Percentiles rank a stretch among this genome's conserved stretches.
phyloP scores from a whole-genome alignment of 2,888 invertebrate genomes.

The Anthoptus insignis region DNA sequence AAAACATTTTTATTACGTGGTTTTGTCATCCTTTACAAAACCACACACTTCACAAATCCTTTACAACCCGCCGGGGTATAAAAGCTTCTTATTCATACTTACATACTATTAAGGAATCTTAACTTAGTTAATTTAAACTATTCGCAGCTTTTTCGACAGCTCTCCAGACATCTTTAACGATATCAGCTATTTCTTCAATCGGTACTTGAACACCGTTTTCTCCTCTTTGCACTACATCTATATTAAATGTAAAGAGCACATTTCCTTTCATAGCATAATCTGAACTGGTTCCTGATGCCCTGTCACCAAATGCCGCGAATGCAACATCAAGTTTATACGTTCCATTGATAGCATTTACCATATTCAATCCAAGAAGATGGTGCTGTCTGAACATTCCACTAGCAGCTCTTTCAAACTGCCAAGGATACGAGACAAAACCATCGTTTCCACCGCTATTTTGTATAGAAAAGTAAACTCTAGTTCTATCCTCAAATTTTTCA shows the following conservation, averaged over 20 bases:
- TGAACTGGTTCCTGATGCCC: constrained; percentile 71
- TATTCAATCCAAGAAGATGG: constrained; percentile 64
- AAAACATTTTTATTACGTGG: no score
- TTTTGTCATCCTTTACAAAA: no score
- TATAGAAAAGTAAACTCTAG: constrained; percentile 90
- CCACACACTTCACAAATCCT: no score
- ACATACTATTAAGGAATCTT: no score
- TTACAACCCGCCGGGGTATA: no score
- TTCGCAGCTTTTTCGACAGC: constrained; percentile 60
- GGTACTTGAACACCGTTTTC: constrained; percentile 63
- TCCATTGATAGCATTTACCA: constrained; percentile 59
- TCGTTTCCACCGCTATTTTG: constrained; percentile 90
- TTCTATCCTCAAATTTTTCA: constrained; percentile 70
- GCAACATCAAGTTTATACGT: constrained; percentile 63
- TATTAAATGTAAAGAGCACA: constrained; percentile 65
- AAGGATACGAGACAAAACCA: constrained; percentile 88
- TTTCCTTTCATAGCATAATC: constrained; percentile 62
- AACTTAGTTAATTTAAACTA: constrained; percentile 14
- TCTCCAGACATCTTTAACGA: constrained; percentile 69
- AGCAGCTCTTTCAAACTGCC: constrained; percentile 87
- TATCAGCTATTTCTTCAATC: constrained; percentile 59
- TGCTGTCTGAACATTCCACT: constrained; percentile 73
- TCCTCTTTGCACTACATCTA: constrained; percentile 64
- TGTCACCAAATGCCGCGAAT: constrained; percentile 63
- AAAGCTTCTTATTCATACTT: no score